phyloP scores from a whole-genome alignment of 2,797 vertebrate species.

The Florisuga fusca region DNA sequence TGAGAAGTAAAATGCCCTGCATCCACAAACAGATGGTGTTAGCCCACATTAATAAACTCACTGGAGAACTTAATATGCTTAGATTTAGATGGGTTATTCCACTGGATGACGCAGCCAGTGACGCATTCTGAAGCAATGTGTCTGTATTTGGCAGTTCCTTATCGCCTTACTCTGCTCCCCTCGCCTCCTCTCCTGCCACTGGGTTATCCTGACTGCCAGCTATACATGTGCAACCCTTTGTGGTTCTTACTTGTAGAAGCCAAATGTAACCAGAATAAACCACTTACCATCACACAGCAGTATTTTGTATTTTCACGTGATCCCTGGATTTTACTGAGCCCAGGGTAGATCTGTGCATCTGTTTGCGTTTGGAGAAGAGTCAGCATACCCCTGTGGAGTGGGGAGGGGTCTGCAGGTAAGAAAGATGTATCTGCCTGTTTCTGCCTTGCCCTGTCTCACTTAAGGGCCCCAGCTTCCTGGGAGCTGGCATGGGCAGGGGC shows the following conservation, averaged over 20 bases:
- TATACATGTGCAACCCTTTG: neutral
- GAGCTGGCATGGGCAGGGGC: neutral
- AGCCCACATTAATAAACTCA: constrained; percentile 63
- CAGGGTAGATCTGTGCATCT: neutral
- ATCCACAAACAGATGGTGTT: constrained; percentile 64
- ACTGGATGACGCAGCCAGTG: constrained; percentile 16
- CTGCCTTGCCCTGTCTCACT: neutral
- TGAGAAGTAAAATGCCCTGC: constrained; percentile 29
- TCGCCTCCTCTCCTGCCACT: neutral
- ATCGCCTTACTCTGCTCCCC: neutral
- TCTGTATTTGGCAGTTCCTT: constrained; percentile 34
- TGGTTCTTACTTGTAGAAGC: neutral
- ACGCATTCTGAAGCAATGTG: constrained; percentile 23
- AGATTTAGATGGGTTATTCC: constrained; percentile 64
- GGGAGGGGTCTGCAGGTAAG: neutral
- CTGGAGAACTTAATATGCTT: constrained; percentile 66
- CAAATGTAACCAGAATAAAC: neutral
- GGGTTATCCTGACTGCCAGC: neutral
- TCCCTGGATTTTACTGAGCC: neutral
- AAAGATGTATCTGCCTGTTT: neutral
- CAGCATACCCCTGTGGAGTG: neutral
- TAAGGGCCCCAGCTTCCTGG: neutral
- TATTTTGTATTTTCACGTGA: neutral
- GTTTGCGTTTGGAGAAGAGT: neutral
- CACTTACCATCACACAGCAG: neutral